phyloP scores from a whole-genome alignment of 2,113 vertebrate genomes.

The Pseudorectes ferrugineus region DNA sequence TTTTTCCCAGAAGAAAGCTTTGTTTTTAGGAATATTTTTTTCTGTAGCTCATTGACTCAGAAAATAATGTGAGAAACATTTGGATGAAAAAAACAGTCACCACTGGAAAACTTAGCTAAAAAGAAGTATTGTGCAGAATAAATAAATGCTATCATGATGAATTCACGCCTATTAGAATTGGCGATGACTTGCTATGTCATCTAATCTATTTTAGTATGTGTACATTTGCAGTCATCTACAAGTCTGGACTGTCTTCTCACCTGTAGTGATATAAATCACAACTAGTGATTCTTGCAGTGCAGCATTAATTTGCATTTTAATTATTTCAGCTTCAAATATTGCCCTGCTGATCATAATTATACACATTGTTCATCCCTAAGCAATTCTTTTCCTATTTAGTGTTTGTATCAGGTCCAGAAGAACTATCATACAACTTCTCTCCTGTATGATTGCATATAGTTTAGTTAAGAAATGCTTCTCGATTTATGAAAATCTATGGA shows the following conservation, averaged over 20 bases:
- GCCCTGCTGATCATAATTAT: neutral
- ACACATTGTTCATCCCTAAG: neutral
- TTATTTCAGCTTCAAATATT: neutral
- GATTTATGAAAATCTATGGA: neutral
- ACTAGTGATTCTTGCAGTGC: neutral
- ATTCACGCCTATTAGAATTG: neutral
- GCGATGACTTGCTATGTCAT: neutral
- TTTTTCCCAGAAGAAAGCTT: neutral
- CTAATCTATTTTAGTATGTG: slow-evolving; percentile 11
- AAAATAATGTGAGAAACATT: neutral
- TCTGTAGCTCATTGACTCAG: neutral
- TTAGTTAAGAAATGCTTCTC: neutral
- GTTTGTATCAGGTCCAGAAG: neutral
- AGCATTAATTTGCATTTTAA: slow-evolving; percentile 28
- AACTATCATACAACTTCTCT: neutral
- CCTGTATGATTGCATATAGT: neutral
- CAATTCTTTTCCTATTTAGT: neutral
- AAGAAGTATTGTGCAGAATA: neutral
- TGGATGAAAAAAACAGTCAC: neutral
- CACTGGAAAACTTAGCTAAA: neutral
- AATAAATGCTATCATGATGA: neutral
- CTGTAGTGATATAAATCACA: slow-evolving; percentile 34
- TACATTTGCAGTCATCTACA: neutral
- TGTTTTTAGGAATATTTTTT: neutral
- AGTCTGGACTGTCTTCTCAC: slow-evolving; percentile 29